phyloP scores from a whole-genome alignment of 2,113 vertebrate species.

The Sapayoa aenigma region DNA sequence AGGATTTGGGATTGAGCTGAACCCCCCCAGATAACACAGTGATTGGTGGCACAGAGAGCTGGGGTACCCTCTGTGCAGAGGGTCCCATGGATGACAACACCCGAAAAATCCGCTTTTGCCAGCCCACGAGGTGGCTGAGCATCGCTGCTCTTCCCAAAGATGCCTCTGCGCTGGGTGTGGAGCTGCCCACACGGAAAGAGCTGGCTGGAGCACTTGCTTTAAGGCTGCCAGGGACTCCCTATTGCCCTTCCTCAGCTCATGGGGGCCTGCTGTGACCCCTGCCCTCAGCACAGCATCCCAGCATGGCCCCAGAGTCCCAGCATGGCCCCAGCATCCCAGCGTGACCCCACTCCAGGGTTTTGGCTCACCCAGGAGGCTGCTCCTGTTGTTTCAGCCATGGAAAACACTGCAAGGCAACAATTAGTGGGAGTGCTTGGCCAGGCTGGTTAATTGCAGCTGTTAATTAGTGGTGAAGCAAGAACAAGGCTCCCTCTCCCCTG shows the following conservation, averaged over 20 bases:
- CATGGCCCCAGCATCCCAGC: neutral
- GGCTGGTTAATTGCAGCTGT: neutral
- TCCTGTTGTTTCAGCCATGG: neutral
- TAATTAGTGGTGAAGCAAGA: neutral
- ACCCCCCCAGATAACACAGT: accelerated
- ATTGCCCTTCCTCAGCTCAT: accelerated
- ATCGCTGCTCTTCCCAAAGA: slow-evolving; percentile 12
- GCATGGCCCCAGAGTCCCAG: neutral
- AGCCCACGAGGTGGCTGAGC: neutral
- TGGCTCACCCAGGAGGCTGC: neutral
- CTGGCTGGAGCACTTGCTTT: neutral
- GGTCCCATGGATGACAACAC: neutral
- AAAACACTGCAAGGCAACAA: neutral
- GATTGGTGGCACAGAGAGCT: neutral
- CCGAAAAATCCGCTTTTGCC: neutral
- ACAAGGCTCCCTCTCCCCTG: neutral
- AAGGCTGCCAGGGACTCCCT: neutral
- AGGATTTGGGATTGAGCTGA: neutral
- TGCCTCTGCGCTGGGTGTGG: neutral
- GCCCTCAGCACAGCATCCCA: neutral
- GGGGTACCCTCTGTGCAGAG: neutral
- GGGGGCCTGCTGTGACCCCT: neutral
- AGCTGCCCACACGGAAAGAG: neutral
- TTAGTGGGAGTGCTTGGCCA: neutral
- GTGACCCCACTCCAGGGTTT: neutral